Percentiles rank a stretch among this genome's conserved stretches.
These are phyloP conservation scores for Scartelaos histophorus DNA, from an alignment of 2,113 vertebrate genomes.

Conservation along the genomic window DNA sequence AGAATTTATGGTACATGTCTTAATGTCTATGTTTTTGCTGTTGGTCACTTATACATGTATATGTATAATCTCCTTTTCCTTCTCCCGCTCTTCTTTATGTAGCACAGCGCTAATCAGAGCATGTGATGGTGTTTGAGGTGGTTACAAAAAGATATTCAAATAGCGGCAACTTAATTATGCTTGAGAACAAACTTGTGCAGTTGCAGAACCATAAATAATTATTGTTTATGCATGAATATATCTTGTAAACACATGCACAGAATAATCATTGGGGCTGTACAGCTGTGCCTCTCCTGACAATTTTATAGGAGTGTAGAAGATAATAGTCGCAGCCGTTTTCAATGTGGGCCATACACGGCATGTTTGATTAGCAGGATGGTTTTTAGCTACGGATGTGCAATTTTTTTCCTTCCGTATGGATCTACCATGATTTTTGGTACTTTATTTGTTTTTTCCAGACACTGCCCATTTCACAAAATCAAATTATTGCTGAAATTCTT, in stretches of 20 bases:
- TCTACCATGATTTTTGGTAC: too few relatives aligned
- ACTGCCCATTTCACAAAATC: too few relatives aligned
- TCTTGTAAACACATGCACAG: not conserved
- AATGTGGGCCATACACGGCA: not conserved
- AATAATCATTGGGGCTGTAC: not conserved
- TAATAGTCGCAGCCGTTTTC: not conserved
- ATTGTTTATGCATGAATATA: not conserved
- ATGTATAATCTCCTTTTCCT: conserved; percentile 33
- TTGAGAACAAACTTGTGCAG: not conserved
- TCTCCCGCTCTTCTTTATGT: not conserved
- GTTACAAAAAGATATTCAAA: not conserved
- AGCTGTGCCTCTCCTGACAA: not conserved
- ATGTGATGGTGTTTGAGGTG: not conserved
- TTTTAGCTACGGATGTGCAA: not conserved
- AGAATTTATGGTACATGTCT: too few relatives aligned
- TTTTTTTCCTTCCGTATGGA: too few relatives aligned
- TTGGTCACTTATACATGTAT: not conserved
- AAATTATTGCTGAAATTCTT: too few relatives aligned
- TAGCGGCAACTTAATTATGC: not conserved
- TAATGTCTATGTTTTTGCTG: not conserved
- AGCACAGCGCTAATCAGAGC: too few relatives aligned
- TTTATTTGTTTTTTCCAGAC: too few relatives aligned
- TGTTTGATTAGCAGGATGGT: not conserved
- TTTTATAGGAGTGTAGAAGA: not conserved
- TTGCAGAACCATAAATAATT: not conserved